phyloP scores from a whole-genome alignment of 2,113 vertebrate species.

The Macaca mulatta region DNA sequence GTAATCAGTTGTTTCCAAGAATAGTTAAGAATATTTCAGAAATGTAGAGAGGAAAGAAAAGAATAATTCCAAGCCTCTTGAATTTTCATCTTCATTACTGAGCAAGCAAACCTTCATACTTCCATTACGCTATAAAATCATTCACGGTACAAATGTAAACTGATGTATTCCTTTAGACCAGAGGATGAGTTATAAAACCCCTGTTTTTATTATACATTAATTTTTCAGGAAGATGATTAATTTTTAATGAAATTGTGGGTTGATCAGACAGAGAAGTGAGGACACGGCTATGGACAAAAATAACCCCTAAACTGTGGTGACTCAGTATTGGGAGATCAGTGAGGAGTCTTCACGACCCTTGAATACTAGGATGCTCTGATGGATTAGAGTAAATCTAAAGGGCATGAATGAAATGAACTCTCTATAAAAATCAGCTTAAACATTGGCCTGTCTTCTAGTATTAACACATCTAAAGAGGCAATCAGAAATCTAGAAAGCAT shows the following conservation, averaged over 20 bases:
- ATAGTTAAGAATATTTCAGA: background rate
- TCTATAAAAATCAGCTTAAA: background rate
- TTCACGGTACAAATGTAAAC: background rate
- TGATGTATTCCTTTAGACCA: background rate
- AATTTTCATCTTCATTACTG: background rate
- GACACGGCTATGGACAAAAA: background rate
- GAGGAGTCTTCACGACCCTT: background rate
- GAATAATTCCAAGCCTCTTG: background rate
- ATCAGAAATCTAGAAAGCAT: background rate
- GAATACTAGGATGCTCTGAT: background rate
- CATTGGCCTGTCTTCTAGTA: background rate
- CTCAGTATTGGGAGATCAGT: background rate
- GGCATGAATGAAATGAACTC: background rate
- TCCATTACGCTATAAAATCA: background rate
- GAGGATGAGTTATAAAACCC: background rate
- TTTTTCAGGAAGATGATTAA: background rate
- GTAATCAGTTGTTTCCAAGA: background rate
- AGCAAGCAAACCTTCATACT: background rate
- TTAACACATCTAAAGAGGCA: background rate
- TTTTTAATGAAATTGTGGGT: background rate
- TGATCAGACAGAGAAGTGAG: background rate
- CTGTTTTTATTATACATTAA: background rate
- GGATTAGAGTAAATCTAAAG: background rate
- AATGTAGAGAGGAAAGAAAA: background rate
- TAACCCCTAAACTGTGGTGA: background rate